Evolutionary conservation across 1,140 invertebrate genomes (phyloP), one percentile per base, ranked within the genome.

Genomic region (Ostrea edulis): DNA sequence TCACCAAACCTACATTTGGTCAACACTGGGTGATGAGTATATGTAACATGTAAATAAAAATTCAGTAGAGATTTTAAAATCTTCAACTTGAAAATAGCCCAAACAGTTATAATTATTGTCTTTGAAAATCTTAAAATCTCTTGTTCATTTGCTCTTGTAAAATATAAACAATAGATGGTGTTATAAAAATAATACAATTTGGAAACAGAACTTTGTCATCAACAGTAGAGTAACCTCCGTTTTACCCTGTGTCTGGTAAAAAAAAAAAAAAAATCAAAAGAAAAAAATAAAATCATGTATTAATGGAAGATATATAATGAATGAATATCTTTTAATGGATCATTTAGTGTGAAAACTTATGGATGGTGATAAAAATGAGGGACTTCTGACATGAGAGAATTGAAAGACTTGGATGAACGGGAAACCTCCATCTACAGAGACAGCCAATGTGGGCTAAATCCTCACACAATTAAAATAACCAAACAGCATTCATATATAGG

Each of bases 241-340:
- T 71, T 71, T 71, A 71, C 68, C 68, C 68, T 71, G 68, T 71
- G 68, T 71, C 68, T 71, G 35, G 29, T 71, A 71, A 71, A 68
- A 29, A 14, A 25, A 44, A 12, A 29, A 71, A 29, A 8, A 25
- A 2, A 29, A 14, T 12, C 8, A 29, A 29, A 71, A 44, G 35
- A 5, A 44, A 44, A n/a, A 44, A 44, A 44, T 44, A 44, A 44
- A 44, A 44, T 2, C 1, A 44, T 44, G 35, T 44, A n/a, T n/a
- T n/a, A 44, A 44, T 44, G 35, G 35, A 44, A 44, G 35, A 44
- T 44, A 44, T 44, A 44, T 44, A 2, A 5, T 44, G 35, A 2
- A 44, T 44, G 35, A 71, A 35, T 71, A 22, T 35, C 68, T 71
- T 71, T 71, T 29, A 11, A 71, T 14, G 68, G 12, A 71, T 29